These are phyloP conservation scores for Stigmatopora argus DNA, from an alignment of 2,113 vertebrate genomes.

Conservation along the genomic window DNA sequence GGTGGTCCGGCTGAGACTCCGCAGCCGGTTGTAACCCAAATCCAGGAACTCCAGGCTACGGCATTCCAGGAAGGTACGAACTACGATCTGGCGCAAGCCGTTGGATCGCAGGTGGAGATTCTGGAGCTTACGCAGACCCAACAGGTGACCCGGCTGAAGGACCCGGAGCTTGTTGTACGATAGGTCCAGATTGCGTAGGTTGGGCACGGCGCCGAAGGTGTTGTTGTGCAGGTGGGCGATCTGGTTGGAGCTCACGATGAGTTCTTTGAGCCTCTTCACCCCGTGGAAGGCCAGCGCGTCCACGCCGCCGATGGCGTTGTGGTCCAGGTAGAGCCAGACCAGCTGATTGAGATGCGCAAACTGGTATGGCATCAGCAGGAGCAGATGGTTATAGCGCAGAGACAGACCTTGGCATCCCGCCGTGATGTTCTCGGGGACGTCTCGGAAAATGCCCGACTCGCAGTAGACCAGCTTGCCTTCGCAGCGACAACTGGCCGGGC, in stretches of 20 bases:
- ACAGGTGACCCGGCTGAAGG: slow-evolving; percentile 84
- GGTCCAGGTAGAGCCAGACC: slow-evolving; percentile 96
- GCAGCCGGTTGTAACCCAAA: slow-evolving; percentile 90
- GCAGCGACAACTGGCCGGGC: slow-evolving; percentile 87
- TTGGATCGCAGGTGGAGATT: slow-evolving; percentile 90
- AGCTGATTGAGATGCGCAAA: slow-evolving; percentile 94
- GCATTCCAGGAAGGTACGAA: slow-evolving; percentile 91
- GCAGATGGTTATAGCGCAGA: slow-evolving; percentile 89
- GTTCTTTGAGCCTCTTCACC: slow-evolving; percentile 88
- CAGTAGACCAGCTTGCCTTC: slow-evolving; percentile 97
- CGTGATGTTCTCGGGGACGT: slow-evolving; percentile 89
- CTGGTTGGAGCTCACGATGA: slow-evolving; percentile 94
- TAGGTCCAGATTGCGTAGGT: slow-evolving; percentile 91
- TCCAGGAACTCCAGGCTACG: slow-evolving; percentile 95
- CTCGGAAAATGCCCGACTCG: slow-evolving; percentile 86
- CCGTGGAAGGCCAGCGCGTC: slow-evolving; percentile 89
- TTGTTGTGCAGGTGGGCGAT: slow-evolving; percentile 84
- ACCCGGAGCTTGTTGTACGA: slow-evolving; percentile 91
- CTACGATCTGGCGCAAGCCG: slow-evolving; percentile 79
- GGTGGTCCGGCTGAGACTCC: slow-evolving; percentile 85
- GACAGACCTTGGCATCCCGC: slow-evolving; percentile 90
- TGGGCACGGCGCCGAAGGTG: slow-evolving; percentile 86
- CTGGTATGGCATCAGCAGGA: slow-evolving; percentile 84
- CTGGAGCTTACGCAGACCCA: slow-evolving; percentile 88
- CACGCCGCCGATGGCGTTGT: slow-evolving; percentile 83